Conservation (phyloP, 2,113 vertebrate genomes). For the Glaucidium brasilianum region DNA sequence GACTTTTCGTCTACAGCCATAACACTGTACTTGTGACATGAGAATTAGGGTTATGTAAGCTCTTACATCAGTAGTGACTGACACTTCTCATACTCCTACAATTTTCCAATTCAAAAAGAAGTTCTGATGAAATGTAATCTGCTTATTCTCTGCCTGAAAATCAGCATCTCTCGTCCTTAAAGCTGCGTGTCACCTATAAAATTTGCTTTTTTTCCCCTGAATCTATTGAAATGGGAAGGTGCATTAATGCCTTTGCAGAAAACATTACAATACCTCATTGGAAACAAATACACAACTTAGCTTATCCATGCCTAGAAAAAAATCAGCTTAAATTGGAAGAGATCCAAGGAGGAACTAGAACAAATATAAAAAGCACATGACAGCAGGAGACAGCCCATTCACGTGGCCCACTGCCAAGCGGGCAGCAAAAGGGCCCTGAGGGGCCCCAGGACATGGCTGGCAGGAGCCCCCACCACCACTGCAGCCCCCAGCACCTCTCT, state of each 20-base stretch:
- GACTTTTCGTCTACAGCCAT: background rate
- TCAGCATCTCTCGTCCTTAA: background rate
- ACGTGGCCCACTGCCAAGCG: no score
- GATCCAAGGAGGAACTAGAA: background rate
- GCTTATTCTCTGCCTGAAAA: background rate
- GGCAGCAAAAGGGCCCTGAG: background rate
- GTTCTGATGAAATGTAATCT: background rate
- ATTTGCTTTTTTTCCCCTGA: rapidly evolving
- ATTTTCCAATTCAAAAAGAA: background rate
- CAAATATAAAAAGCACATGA: background rate
- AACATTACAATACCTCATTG: background rate
- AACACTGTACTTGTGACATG: rapidly evolving
- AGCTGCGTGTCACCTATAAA: background rate
- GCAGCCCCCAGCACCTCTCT: background rate
- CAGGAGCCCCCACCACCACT: background rate
- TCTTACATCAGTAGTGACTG: background rate
- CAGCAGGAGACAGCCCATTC: background rate
- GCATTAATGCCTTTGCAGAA: background rate
- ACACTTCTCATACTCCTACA: background rate
- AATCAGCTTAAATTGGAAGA: background rate
- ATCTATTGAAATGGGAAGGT: background rate
- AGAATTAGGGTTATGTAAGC: background rate
- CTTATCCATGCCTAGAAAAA: background rate
- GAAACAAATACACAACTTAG: background rate
- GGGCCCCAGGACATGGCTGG: rapidly evolving